Percentiles rank a stretch among this genome's conserved stretches.
phyloP scores from a whole-genome alignment of 1,140 invertebrate species.

The Berghia stephanieae region DNA sequence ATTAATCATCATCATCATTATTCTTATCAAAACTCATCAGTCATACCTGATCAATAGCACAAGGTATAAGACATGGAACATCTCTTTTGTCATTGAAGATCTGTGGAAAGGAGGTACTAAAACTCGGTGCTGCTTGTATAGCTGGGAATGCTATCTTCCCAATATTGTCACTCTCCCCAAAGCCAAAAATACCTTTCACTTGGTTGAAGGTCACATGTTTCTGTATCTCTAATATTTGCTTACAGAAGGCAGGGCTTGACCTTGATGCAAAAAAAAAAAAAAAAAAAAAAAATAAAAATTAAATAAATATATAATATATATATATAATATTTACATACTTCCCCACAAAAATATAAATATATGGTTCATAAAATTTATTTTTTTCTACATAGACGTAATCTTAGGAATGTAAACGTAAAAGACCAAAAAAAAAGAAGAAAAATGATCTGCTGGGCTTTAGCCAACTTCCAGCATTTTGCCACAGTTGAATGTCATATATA shows the following conservation, averaged over 20 bases:
- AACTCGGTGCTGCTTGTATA: conserved; percentile 93
- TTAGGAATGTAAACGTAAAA: too few relatives aligned
- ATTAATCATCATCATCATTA: not conserved
- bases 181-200: conserved; percentile 93
- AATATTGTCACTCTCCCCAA: conserved; percentile 92
- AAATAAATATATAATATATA: too few relatives aligned
- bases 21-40: not conserved
- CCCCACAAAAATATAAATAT: too few relatives aligned
- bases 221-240: conserved; percentile 90
- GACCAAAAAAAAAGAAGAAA: too few relatives aligned
- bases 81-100: conserved; percentile 86
- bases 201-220: conserved; percentile 97
- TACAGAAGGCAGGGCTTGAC: conserved; percentile 84
- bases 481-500: too few relatives aligned
- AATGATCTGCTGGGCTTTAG: too few relatives aligned
- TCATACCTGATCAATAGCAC: conserved; percentile 94
- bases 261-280: conserved; percentile 67
- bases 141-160: conserved; percentile 98
- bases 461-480: too few relatives aligned
- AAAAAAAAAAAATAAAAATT: too few relatives aligned
- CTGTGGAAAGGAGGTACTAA: conserved; percentile 94
- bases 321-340: too few relatives aligned
- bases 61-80: conserved; percentile 93
- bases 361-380: too few relatives aligned
- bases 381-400: too few relatives aligned